Base-by-base conservation (phyloP, 92 coral and sea anemone species). In the Actinernus sp. region DNA sequence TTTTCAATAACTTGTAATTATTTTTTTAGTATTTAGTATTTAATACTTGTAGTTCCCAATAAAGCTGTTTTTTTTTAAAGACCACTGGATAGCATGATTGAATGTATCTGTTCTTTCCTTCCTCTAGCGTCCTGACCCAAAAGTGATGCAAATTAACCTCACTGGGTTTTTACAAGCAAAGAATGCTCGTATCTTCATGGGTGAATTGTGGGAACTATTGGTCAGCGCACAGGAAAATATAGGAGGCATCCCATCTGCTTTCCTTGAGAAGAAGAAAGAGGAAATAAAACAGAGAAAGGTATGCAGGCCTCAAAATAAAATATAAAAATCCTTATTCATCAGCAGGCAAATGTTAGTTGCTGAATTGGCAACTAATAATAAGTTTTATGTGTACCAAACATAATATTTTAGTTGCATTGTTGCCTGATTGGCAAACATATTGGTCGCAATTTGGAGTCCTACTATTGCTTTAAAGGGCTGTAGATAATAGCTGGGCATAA, bases 251-350 rank as follows among this genome's bases (percentile, higher is more conserved):
- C 98, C 98, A 33, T 75, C 97, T 1, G 75, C 81, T 4, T 79
- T 94, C 58, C 65, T 94, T 47, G 98, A 94, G 72, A 94, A 90
- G 46, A 94, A 94, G 84, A 94, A 94, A 58, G 98, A 94, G 57
- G 98, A 94, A 52, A 94, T 94, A 25, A 88, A 92, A 46, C 98
- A 93, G 55, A 82, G 98, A 61, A 93, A 90, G 92, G 98, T 93
- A 46, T 11, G 33, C 24, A 46, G 26, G 2, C 32, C 14, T 52
- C 24, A 4, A 8, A 6, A 46, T 46, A 3, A 2, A 18, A 6
- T 9, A 16, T 20, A 31, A 17, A 19, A 58, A 29, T 2, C 12
- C n/a, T n/a, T n/a, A n/a, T n/a, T n/a, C n/a, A n/a, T n/a, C n/a
- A n/a, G n/a, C n/a, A n/a, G n/a, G n/a, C n/a, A n/a, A n/a, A n/a